Percentiles rank a stretch among this genome's conserved stretches.
These are phyloP conservation scores for Drosophila busckii DNA, from an alignment of 1,140 invertebrate genomes.

Conservation along the genomic window DNA sequence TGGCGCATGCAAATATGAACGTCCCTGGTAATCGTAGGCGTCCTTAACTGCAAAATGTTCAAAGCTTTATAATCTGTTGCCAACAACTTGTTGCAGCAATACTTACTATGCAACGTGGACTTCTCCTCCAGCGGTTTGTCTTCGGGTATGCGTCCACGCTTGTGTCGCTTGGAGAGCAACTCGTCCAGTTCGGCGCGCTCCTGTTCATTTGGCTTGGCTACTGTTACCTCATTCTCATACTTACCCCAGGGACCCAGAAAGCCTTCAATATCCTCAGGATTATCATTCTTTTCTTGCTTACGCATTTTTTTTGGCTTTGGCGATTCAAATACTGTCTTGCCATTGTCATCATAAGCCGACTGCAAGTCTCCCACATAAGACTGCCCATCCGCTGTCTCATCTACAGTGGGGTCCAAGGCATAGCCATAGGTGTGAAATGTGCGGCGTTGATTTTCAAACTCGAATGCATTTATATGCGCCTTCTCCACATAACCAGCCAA, in stretches of 20 bases:
- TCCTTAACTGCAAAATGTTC: constrained; percentile 89
- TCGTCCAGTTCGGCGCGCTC: constrained; percentile 95
- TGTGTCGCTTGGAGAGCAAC: constrained; percentile 94
- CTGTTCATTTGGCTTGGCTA: constrained; percentile 94
- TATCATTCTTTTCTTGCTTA: constrained; percentile 93
- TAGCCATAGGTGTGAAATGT: constrained; percentile 98
- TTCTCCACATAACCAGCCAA: constrained; percentile 96
- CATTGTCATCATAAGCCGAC: constrained; percentile 83
- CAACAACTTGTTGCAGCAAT: constrained; percentile 12
- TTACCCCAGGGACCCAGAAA: constrained; percentile 98
- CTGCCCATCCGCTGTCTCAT: constrained; percentile 83
- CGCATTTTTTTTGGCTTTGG: constrained; percentile 90
- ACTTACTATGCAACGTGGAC: constrained; percentile 94
- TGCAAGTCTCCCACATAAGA: constrained; percentile 84
- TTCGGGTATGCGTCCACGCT: constrained; percentile 87
- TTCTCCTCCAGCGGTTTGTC: constrained; percentile 97
- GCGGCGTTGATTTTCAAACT: constrained; percentile 98
- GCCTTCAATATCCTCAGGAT: constrained; percentile 95
- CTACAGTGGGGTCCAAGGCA: constrained; percentile 95
- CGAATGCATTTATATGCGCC: constrained; percentile 97
- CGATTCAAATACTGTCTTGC: constrained; percentile 94
- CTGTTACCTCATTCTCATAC: constrained; percentile 92
- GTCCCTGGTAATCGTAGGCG: constrained; percentile 96
- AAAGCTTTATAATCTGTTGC: background rate
- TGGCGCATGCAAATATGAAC: constrained; percentile 96